A percentile compares a stretch with the other conserved stretches of the same genome.
Conservation (phyloP, 2,113 vertebrate species). For the Zeus faber region DNA sequence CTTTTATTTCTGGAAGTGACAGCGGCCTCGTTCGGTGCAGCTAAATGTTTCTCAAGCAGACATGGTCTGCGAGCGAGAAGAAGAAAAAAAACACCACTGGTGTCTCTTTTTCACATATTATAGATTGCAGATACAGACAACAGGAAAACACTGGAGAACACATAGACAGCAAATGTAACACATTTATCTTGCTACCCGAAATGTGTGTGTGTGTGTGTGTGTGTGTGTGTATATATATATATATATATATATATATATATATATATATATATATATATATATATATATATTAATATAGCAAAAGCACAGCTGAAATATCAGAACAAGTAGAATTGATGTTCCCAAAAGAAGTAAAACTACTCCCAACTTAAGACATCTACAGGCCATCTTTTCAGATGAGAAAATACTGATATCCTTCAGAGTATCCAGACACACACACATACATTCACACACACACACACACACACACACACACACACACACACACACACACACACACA, state of each 20-base stretch:
- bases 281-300: too few relatives aligned
- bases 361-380: conserved; percentile 29
- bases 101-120: conserved; percentile 36
- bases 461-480: conserved; percentile 13
- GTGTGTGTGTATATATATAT: too few relatives aligned
- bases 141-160: conserved; percentile 16
- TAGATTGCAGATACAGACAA: conserved; percentile 1
- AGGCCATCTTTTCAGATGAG: conserved; percentile 40
- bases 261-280: too few relatives aligned
- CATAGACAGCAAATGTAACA: not conserved
- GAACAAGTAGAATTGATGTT: not conserved
- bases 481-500: conserved; percentile 2
- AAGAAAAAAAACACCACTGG: conserved; percentile 3
- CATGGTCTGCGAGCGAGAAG: conserved; percentile 4
- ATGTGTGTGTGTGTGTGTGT: too few relatives aligned
- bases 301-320: not conserved
- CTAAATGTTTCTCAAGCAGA: conserved; percentile 7
- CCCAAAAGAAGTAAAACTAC: conserved; percentile 31
- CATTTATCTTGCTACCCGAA: not conserved
- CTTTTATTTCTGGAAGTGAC: conserved; percentile 27
- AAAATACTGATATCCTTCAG: not conserved
- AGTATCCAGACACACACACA: not conserved
- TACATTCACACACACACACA: conserved; percentile 5
- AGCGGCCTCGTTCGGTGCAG: conserved; percentile 29
- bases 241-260: too few relatives aligned